These are phyloP conservation scores for Drosophila picticornis DNA, from an alignment of 2,888 invertebrate species.

Conservation along the genomic window DNA sequence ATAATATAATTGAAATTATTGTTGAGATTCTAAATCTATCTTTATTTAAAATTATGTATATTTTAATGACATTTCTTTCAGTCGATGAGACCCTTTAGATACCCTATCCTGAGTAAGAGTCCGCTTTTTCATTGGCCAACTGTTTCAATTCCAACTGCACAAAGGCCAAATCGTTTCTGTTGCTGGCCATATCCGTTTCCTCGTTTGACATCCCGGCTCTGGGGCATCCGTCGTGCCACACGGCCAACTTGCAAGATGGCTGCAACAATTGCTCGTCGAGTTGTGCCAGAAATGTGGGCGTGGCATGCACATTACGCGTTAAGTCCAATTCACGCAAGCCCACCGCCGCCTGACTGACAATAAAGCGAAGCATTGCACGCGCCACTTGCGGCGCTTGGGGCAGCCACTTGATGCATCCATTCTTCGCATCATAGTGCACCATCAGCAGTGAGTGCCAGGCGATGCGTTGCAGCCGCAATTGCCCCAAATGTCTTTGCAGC, in stretches of 20 bases:
- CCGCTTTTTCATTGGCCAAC: slow-evolving; percentile 39
- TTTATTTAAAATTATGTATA: neutral
- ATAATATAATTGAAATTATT: neutral
- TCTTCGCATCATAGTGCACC: slow-evolving; percentile 58
- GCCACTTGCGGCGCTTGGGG: slow-evolving; percentile 65
- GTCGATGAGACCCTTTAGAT: neutral
- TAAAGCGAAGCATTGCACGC: slow-evolving; percentile 53
- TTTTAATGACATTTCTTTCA: neutral
- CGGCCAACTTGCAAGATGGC: slow-evolving; percentile 14
- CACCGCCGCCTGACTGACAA: slow-evolving; percentile 54
- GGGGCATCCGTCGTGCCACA: slow-evolving; percentile 61
- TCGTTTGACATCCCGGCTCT: slow-evolving; percentile 24
- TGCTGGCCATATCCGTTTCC: slow-evolving; percentile 18
- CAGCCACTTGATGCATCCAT: slow-evolving; percentile 70
- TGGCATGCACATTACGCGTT: slow-evolving; percentile 67
- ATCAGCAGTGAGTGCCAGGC: slow-evolving; percentile 68
- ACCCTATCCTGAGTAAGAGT: neutral
- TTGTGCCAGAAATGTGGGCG: slow-evolving; percentile 62
- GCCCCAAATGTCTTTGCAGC: slow-evolving; percentile 32
- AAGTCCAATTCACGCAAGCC: slow-evolving; percentile 70
- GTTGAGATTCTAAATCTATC: neutral
- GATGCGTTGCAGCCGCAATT: slow-evolving; percentile 55
- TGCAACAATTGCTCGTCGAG: slow-evolving; percentile 44
- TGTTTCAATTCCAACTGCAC: slow-evolving; percentile 60
- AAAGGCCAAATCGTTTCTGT: slow-evolving; percentile 60